Evolutionary conservation across 2,113 vertebrate genomes (phyloP).

Genomic region (Dermatemys mawii): DNA sequence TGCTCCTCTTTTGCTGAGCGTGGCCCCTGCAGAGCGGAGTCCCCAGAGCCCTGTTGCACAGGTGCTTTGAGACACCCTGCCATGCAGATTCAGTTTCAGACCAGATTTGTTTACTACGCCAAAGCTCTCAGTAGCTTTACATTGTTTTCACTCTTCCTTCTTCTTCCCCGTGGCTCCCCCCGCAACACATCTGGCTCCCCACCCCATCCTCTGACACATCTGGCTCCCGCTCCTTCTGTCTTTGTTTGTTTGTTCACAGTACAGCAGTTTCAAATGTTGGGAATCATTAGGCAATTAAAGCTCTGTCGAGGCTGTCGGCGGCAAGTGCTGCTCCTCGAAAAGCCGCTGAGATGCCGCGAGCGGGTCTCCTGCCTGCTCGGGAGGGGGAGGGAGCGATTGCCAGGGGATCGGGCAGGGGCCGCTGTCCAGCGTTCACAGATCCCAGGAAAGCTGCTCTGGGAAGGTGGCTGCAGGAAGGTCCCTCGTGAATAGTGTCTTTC

Average conservation of each 20-base stretch:
- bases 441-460: background rate
- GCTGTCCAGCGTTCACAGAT: background rate
- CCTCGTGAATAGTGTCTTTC: background rate
- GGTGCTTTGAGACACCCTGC: background rate
- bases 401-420: background rate
- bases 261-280: accelerated
- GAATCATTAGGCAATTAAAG: constrained; percentile 27
- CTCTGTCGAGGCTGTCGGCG: background rate
- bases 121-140: background rate
- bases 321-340: accelerated
- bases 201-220: background rate
- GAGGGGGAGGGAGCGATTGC: background rate
- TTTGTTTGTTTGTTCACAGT: background rate
- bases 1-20: background rate
- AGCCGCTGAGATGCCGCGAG: background rate
- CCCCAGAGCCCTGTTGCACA: background rate
- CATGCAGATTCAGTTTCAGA: background rate
- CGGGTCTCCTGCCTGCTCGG: background rate
- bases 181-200: constrained; percentile 17
- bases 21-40: background rate
- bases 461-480: background rate
- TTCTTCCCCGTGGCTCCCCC: accelerated
- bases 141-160: background rate
- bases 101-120: background rate
- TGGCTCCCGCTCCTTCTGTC: background rate